Base-by-base conservation (phyloP, 2,113 vertebrate genomes). In the Phalacrocorax brasilianus region DNA sequence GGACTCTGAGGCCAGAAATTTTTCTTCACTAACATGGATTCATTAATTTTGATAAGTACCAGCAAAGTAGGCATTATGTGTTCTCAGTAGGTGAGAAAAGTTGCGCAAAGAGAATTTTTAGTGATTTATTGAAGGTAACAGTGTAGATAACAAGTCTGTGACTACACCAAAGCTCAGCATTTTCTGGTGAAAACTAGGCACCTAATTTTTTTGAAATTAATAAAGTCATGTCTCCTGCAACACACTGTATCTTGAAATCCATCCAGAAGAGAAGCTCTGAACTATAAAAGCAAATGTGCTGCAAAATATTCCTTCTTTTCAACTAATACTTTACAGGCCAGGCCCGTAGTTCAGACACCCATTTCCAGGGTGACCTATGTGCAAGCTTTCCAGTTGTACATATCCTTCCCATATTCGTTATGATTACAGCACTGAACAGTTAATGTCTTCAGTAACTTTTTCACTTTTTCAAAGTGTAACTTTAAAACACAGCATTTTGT, bases 401-500 rank as follows among this genome's bases (percentile, higher is more conserved):
- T 59, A 45, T 49, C 26, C 44, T 89, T 84, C 24, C 38, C 20
- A n/a, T 5, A 38, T 63, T 55, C 56, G 12, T 38, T 72, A 32
- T 38, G 67, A 80, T 40, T 55, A 45, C 22, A 79, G 78, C 50
- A 49, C 62, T 62, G 74, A 59, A 92, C 73, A 92, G 80, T 91
- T 94, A 86, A 72, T 22, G 12, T 85, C 77, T 80, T 78, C 23
- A 15, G 58, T 82, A 74, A 83, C n/a, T 44, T 96, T 89, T 81
- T 82, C 38, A 61, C 77, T 92, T 94, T 80, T 55, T 27, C 24
- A 61, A 83, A 88, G 58, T 26, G 50, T n/a, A 59, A 85, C 65
- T 95, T 91, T 91, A 80, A 97, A 97, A 40, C 33, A 79, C 18
- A 89, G 52, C 35, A 66, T 94, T 96, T 94, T 94, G 58, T 86